Base-by-base conservation (phyloP, 2,113 vertebrate genomes). In the Sardina pilchardus region DNA sequence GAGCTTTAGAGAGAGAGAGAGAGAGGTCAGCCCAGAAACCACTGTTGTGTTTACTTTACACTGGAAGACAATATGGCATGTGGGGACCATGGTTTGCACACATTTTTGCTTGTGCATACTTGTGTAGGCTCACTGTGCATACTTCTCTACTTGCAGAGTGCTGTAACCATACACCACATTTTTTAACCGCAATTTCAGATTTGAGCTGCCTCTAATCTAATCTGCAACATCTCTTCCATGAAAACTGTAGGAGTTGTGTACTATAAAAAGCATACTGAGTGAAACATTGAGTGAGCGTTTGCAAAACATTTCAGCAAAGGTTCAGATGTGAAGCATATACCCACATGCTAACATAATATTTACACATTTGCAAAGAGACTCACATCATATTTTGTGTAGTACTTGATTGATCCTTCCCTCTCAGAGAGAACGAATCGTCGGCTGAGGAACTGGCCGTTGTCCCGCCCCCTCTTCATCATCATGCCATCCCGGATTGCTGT, bases 381-480 rank as follows among this genome's bases (percentile, higher is more conserved):
- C 87, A 98, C 97, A 67, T 98, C 97, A 85, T 91, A 94, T 92
- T 97, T 98, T 86, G 94, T 95, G 88, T 95, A 97, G 86, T 98
- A 98, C 89, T 97, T 97, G 82, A 98, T 93, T 42, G 94, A 96
- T 7, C 97, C 96, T 50, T 97, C 97, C 87, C 93, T 88, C 92
- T 96, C 95, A 0, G 95, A 96, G 85, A 98, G 95, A 82, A 98
- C 91, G 81, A 98, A 98, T 88, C 96, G 95, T 85, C 97, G 94
- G 89, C 86, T 95, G 81, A 96, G 87, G 88, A 97, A 98, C 93
- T 97, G 97, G 14, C 96, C 96, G 0, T 94, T 97, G 93, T 98
- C 97, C 91, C 97, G 93, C 63, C 97, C 97, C 86, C 95, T 93
- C 89, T 98, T 98, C 96, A 97, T 96, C 81, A 98, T 91, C 88